Base-by-base conservation (phyloP, 1,140 invertebrate genomes). In the Atopsyche davidsoni region DNA sequence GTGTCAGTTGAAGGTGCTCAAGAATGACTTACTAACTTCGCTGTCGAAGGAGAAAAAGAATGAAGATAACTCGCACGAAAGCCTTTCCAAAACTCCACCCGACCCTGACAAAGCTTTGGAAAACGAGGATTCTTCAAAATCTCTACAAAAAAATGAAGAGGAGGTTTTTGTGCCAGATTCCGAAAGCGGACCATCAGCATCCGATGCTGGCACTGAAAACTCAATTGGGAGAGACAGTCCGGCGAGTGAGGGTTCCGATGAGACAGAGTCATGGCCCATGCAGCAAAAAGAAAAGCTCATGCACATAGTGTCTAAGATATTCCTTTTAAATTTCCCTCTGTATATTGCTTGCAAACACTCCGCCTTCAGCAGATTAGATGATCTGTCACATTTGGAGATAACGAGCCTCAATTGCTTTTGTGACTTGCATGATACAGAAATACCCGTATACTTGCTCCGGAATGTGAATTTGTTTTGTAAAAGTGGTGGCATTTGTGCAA, bases 381-480 rank as follows among this genome's bases (percentile, higher is more conserved):
- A 89, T 62, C 67, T 89, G 4, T 81, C 82, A 31, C 80, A 83
- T 42, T 82, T 86, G 62, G 87, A 90, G 68, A 83, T 85, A 52
- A 79, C 82, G 59, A 81, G 78, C 61, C 68, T 90, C 54, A 86
- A 83, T 66, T 78, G 81, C 55, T 94, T 88, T 66, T 94, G 91
- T 75, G 92, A 95, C 73, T 76, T 93, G 23, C 84, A 93, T 71
- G 92, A 96, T 71, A 85, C 89, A 41, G 92, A 96, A 69, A 88
- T 94, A 63, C 91, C 92, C 28, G 81, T 90, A 40, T 89, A 89
- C 66, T 72, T 96, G 28, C 76, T 95, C 35, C 79, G 89, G 43
- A 93, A 94, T 72, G 89, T 95, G 11, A 89, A 85, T 60, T 79
- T 90, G 57, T 95, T 95, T 72, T 95, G 89, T 70, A 89, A 93